Base-by-base conservation (phyloP, 2,888 invertebrate species). In the Halictus quadricinctus region DNA sequence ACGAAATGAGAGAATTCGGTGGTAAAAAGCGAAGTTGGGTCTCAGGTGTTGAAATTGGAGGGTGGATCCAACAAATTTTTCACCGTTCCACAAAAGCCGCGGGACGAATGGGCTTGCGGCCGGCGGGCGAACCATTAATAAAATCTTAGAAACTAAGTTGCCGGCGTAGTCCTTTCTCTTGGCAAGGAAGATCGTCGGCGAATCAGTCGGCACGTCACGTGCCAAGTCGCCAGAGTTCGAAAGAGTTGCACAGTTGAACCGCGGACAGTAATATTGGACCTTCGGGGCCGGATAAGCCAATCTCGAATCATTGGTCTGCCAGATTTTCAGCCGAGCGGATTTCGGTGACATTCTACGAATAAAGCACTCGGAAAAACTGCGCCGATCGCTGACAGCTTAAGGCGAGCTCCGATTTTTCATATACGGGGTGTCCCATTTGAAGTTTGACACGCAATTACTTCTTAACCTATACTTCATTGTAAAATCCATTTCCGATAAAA, bases 261-360 rank as follows among this genome's bases (percentile, higher is more conserved):
- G 66, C 66, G 66, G 36, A 66, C 66, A 36, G 66, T 66, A 66
- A 66, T 66, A 66, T 66, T 66, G 66, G 70, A n/a, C 41, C 43
- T 43, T n/a, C 70, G 70, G 43, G 43, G 41, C 41, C 41, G 70
- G 70, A 70, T 70, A 41, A 70, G 41, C 70, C 70, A 70, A 70
- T 70, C 70, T 70, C 70, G 41, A 41, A 43, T 70, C 70, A 70
- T 70, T 43, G 70, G 70, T 70, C 41, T 41, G 70, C 70, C 70
- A 70, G 70, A 70, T 70, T 70, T 70, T 41, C 70, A n/a, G 5
- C n/a, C 43, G 41, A 43, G 6, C 70, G 43, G 70, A 70, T 70
- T 70, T 43, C n/a, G 21, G 70, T 21, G 70, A 70, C 70, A n/a
- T 43, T 70, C 70, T 0, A n/a, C 70, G 70, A 41, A 70, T 70